These are phyloP conservation scores for Bradypodion pumilum DNA, from an alignment of 2,797 vertebrate species.

Conservation along the genomic window DNA sequence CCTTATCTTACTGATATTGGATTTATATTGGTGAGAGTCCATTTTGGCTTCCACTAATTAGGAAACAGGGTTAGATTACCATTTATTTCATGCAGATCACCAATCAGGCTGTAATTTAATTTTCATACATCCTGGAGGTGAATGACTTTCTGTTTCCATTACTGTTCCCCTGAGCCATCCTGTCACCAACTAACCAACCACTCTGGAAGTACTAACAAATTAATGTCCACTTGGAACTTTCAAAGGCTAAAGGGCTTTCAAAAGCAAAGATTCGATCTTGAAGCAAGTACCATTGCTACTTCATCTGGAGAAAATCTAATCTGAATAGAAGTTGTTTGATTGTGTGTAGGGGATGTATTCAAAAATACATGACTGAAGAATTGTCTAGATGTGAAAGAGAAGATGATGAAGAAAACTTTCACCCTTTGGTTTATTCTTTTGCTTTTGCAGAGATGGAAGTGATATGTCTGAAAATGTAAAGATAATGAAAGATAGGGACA, in stretches of 20 bases:
- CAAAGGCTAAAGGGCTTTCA: conserved; percentile 33
- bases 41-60: neutral
- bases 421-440: no score
- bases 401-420: neutral
- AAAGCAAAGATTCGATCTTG: neutral
- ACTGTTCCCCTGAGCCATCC: conserved; percentile 23
- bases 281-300: conserved; percentile 41
- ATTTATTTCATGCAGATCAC: neutral
- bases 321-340: neutral
- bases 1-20: neutral
- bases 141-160: conserved; percentile 40
- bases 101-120: neutral
- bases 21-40: neutral
- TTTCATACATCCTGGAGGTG: neutral
- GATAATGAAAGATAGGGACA: no score
- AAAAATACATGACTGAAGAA: neutral
- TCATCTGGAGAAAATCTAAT: conserved; percentile 51
- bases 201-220: conserved; percentile 49
- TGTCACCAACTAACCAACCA: conserved; percentile 52
- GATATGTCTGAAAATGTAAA: no score
- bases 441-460: no score
- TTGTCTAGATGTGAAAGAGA: neutral
- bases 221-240: conserved; percentile 55
- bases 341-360: neutral
- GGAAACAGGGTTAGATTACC: neutral